phyloP scores from a whole-genome alignment of 1,140 invertebrate species.

The Brachionus asplanchnoidis region DNA sequence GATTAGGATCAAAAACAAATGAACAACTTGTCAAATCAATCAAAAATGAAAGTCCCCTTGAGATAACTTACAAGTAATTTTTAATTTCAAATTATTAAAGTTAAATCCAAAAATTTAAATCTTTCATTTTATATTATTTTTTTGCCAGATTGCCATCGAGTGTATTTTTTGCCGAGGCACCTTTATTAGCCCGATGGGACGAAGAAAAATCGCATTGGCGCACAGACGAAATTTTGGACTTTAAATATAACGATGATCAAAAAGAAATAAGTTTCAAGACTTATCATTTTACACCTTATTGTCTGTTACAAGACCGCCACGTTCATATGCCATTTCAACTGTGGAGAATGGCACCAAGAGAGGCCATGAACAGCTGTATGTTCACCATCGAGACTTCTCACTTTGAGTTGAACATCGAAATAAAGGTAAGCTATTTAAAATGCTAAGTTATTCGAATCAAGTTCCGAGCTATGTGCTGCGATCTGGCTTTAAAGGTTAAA shows the following conservation, averaged over 20 bases:
- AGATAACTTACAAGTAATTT: constrained; percentile 49
- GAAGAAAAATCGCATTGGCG: constrained; percentile 49
- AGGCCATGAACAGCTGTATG: constrained; percentile 45
- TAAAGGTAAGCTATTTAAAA: constrained; percentile 48
- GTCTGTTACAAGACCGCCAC: constrained; percentile 54
- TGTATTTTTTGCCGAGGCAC: constrained; percentile 52
- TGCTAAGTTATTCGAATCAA: neutral
- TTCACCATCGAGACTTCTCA: constrained; percentile 53
- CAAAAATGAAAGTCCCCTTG: constrained; percentile 11
- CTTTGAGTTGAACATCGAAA: constrained; percentile 54
- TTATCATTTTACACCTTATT: constrained; percentile 51
- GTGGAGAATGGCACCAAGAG: constrained; percentile 45
- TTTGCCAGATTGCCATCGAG: constrained; percentile 48
- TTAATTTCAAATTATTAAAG: too few species aligned
- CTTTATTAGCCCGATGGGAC: constrained; percentile 53
- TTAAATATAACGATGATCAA: constrained; percentile 47
- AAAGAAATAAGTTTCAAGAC: constrained; percentile 53
- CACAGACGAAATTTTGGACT: constrained; percentile 51
- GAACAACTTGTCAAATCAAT: constrained; percentile 16
- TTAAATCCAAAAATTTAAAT: neutral
- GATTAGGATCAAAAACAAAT: constrained; percentile 17
- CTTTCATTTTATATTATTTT: neutral
- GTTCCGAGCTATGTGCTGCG: neutral
- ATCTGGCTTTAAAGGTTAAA: neutral
- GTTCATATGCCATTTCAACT: constrained; percentile 58